Conservation (phyloP, 2,888 invertebrate species). For the Apeira syringaria region DNA sequence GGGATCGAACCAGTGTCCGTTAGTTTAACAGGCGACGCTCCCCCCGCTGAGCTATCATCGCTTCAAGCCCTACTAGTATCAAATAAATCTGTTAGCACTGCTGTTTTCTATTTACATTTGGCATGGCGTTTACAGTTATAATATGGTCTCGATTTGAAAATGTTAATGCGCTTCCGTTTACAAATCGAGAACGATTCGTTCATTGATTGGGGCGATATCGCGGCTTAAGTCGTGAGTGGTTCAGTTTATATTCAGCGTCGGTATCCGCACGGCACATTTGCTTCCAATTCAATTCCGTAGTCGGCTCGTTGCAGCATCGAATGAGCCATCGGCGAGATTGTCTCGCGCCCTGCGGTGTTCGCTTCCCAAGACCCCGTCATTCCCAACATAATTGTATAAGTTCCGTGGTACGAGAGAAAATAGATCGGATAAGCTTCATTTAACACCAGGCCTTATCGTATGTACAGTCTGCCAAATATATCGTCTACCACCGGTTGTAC, state of each 20-base stretch:
- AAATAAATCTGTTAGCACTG: too few relatives aligned
- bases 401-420: background rate
- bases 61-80: too few relatives aligned
- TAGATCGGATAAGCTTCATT: too few relatives aligned
- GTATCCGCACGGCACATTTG: constrained; percentile 75
- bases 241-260: constrained; percentile 72
- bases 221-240: constrained; percentile 57
- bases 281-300: constrained; percentile 78
- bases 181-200: constrained; percentile 52
- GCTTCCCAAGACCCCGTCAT: constrained; percentile 9
- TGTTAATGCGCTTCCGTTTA: constrained; percentile 18
- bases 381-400: background rate
- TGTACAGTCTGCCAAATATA: too few relatives aligned
- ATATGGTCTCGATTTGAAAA: constrained; percentile 1
- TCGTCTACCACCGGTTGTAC: too few relatives aligned
- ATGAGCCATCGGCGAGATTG: constrained; percentile 77
- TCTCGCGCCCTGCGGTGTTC: constrained; percentile 49
- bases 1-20: too few relatives aligned
- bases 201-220: constrained; percentile 52
- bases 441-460: too few relatives aligned
- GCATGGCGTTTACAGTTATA: too few relatives aligned
- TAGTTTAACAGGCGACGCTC: too few relatives aligned
- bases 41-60: too few relatives aligned
- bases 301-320: constrained; percentile 75
- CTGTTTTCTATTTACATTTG: too few relatives aligned